Evolutionary conservation across 2,797 vertebrate genomes (phyloP).

Genomic region (Psittacula derbiana): DNA sequence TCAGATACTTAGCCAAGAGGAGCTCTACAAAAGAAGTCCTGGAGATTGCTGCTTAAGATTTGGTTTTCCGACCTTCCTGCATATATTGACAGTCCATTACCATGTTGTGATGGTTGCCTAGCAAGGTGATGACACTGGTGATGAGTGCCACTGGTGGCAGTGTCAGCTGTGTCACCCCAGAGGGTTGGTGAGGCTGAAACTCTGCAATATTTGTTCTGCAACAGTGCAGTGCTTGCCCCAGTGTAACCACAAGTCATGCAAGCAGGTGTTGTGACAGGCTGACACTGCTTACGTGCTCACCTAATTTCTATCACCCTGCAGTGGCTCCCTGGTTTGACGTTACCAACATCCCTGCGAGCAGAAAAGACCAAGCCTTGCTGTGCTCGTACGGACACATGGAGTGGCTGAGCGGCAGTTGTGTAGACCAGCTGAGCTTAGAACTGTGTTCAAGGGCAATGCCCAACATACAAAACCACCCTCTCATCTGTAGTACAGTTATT

Average conservation of each 20-base stretch:
- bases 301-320: background rate
- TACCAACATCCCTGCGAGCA: rapidly evolving
- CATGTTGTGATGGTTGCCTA: background rate
- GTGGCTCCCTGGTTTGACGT: background rate
- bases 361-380: background rate
- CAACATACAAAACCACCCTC: background rate
- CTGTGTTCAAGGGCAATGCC: background rate
- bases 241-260: background rate
- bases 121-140: background rate
- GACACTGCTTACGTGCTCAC: background rate
- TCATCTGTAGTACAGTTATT: background rate
- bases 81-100: background rate
- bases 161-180: slow-evolving; percentile 23
- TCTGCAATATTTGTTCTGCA: background rate
- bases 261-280: background rate
- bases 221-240: background rate
- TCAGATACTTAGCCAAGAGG: background rate
- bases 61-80: background rate
- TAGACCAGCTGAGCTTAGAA: background rate
- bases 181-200: background rate
- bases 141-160: background rate
- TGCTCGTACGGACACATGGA: rapidly evolving
- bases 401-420: background rate
- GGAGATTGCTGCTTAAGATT: background rate
- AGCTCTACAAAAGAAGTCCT: background rate